phyloP scores from a whole-genome alignment of 2,888 invertebrate species.

The Noctua janthina region DNA sequence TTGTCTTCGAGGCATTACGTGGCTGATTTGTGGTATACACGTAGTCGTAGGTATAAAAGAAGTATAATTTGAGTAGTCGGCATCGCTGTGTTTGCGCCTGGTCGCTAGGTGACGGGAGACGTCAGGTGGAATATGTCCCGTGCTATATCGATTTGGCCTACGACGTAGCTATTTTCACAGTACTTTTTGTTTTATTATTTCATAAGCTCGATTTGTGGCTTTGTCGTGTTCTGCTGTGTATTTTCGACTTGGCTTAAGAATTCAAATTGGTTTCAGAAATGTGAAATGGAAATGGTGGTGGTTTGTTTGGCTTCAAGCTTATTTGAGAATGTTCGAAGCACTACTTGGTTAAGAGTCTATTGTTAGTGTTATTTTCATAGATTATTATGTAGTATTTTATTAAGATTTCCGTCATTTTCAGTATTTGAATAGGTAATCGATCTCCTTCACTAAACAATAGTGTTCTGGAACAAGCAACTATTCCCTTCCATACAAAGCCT shows the following conservation, averaged over 20 bases:
- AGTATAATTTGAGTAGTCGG: slow-evolving; percentile 70
- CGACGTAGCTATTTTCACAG: slow-evolving; percentile 45
- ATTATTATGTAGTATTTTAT: background rate
- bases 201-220: slow-evolving; percentile 31
- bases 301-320: slow-evolving; percentile 11
- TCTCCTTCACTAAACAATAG: slow-evolving; percentile 28
- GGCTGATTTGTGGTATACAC: slow-evolving; percentile 48
- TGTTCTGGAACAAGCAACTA: slow-evolving; percentile 18
- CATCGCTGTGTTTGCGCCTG: slow-evolving; percentile 76
- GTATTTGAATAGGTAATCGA: slow-evolving; percentile 20
- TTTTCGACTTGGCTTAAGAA: slow-evolving; percentile 31
- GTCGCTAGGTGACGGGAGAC: slow-evolving; percentile 81
- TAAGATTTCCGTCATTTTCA: background rate
- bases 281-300: slow-evolving; percentile 18
- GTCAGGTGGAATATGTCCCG: slow-evolving; percentile 80
- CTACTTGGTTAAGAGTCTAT: background rate
- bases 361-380: background rate
- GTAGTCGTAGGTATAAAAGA: slow-evolving; percentile 15
- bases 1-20: slow-evolving; percentile 43
- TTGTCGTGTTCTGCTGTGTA: slow-evolving; percentile 25
- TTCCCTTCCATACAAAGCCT: slow-evolving; percentile 14
- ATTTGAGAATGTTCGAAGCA: background rate
- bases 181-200: slow-evolving; percentile 46
- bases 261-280: slow-evolving; percentile 44
- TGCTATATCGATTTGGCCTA: slow-evolving; percentile 79